These are phyloP conservation scores for Scytalopus superciliaris DNA, from an alignment of 2,113 vertebrate genomes.

Conservation along the genomic window DNA sequence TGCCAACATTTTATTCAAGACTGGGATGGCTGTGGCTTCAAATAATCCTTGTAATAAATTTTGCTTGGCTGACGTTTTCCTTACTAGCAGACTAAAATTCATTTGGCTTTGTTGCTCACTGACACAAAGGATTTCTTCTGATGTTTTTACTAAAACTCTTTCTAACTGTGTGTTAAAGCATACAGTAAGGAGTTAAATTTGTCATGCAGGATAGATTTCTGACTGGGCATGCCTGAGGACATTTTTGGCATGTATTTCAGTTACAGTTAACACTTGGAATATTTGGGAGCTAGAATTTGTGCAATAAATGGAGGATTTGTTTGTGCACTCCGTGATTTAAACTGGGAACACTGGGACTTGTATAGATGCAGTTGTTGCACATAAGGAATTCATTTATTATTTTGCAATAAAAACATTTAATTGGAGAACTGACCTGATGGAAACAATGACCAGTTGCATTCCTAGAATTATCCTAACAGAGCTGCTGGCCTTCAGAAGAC, in stretches of 20 bases:
- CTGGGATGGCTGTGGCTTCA: neutral
- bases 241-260: neutral
- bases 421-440: constrained; percentile 34
- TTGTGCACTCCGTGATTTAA: neutral
- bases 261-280: constrained; percentile 12
- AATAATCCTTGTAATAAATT: neutral
- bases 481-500: neutral
- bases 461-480: constrained; percentile 26
- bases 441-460: neutral
- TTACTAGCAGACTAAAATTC: neutral
- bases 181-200: neutral
- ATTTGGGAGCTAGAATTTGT: neutral
- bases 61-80: neutral
- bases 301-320: neutral
- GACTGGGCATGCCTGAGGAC: neutral
- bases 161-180: neutral
- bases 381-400: constrained; percentile 48
- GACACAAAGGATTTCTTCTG: neutral
- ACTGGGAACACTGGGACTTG: neutral
- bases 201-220: neutral
- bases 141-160: neutral
- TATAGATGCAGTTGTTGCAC: neutral
- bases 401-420: constrained; percentile 26
- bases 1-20: neutral
- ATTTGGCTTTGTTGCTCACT: neutral